These are phyloP conservation scores for Cephus nigrinus DNA, from an alignment of 2,888 invertebrate species.

Conservation along the genomic window DNA sequence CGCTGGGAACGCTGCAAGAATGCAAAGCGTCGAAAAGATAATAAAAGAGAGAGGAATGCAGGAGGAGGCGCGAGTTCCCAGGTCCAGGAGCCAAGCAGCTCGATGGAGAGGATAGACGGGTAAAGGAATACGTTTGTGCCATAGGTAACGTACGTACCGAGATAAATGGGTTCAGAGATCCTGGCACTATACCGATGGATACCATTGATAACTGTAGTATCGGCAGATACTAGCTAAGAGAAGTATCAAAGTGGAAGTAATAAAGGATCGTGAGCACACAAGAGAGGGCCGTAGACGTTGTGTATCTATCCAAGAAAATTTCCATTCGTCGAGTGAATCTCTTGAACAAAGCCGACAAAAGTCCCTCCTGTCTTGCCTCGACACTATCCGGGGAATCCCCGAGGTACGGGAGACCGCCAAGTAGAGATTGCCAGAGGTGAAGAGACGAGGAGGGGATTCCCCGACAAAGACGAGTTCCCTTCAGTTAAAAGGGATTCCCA, in stretches of 20 bases:
- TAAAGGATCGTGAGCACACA: not conserved
- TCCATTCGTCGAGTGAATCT: not conserved
- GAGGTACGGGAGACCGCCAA: not conserved
- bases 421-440: not conserved
- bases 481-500: not conserved
- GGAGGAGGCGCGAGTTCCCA: constrained; percentile 49
- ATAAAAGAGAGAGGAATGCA: constrained; percentile 24
- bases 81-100: constrained; percentile 50
- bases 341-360: not conserved
- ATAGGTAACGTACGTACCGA: not conserved
- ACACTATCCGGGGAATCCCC: not conserved
- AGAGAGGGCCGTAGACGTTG: not conserved
- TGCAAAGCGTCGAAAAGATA: constrained; percentile 55
- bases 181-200: not conserved
- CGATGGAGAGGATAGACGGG: constrained; percentile 34
- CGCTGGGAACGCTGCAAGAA: constrained; percentile 46
- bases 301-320: not conserved
- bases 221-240: not conserved
- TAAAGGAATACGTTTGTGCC: not conserved
- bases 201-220: not conserved
- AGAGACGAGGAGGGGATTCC: not conserved
- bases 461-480: not conserved
- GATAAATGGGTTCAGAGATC: not conserved
- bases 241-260: not conserved
- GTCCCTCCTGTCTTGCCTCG: not conserved